phyloP scores from a whole-genome alignment of 2,113 vertebrate genomes.

The Bucco capensis region DNA sequence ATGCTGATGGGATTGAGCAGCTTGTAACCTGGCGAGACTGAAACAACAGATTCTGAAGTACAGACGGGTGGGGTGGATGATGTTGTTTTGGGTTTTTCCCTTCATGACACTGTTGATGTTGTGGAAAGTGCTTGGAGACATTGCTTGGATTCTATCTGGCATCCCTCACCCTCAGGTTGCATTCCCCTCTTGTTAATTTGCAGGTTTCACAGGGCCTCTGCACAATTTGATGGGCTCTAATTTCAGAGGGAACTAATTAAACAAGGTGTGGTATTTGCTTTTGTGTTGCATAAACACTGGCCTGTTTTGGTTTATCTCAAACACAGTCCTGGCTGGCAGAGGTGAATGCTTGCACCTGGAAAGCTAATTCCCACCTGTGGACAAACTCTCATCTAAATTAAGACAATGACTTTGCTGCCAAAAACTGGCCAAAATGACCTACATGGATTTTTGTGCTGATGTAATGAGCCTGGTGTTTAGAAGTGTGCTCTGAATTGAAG shows the following conservation, averaged over 20 bases:
- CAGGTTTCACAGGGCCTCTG: not conserved
- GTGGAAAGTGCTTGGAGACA: not conserved
- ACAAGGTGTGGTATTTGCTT: not conserved
- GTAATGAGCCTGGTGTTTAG: not conserved
- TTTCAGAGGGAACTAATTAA: slow-evolving; percentile 24
- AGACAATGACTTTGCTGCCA: not conserved
- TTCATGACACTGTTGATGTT: not conserved
- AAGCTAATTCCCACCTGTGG: not conserved
- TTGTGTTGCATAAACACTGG: slow-evolving; percentile 1
- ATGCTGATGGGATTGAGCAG: not conserved
- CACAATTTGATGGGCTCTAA: not conserved
- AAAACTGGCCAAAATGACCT: not conserved
- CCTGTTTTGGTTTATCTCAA: not conserved
- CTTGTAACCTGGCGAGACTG: not conserved
- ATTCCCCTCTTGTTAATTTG: not conserved
- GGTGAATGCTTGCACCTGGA: slow-evolving; percentile 10
- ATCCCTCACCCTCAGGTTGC: not conserved
- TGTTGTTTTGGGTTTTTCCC: not conserved
- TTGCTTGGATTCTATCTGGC: not conserved
- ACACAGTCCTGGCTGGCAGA: not conserved
- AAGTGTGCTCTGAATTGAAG: not conserved
- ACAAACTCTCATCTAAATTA: not conserved
- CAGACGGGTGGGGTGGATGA: not conserved
- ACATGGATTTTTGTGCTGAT: rapidly evolving
- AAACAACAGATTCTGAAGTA: not conserved